Conservation (phyloP, 2,888 invertebrate genomes). For the Standfussiana lucernea region DNA sequence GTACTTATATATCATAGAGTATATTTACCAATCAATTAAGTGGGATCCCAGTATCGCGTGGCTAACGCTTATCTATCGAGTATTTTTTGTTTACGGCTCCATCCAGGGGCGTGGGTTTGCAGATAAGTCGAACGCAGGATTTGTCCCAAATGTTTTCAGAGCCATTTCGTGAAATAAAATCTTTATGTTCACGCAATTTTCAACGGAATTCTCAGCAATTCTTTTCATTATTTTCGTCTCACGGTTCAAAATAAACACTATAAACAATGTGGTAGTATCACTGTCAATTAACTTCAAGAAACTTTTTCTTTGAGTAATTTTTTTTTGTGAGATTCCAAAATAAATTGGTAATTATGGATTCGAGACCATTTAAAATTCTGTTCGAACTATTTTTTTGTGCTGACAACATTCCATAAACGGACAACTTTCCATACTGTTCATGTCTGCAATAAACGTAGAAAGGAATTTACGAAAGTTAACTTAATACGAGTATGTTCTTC, state of each 20-base stretch:
- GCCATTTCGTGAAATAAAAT: slow-evolving; percentile 42
- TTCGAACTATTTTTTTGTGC: slow-evolving; percentile 65
- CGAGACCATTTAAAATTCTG: slow-evolving; percentile 60
- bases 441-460: slow-evolving; percentile 27
- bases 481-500: not conserved
- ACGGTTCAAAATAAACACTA: slow-evolving; percentile 38
- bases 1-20: slow-evolving; percentile 6
- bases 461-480: slow-evolving; percentile 59
- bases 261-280: slow-evolving; percentile 39
- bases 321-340: slow-evolving; percentile 37
- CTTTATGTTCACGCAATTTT: slow-evolving; percentile 48
- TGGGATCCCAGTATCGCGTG: slow-evolving; percentile 62
- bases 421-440: slow-evolving; percentile 72
- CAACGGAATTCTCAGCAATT: slow-evolving; percentile 18
- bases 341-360: slow-evolving; percentile 51
- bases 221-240: slow-evolving; percentile 36
- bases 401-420: slow-evolving; percentile 75
- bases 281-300: slow-evolving; percentile 48
- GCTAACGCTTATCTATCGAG: slow-evolving; percentile 63
- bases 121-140: slow-evolving; percentile 59
- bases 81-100: slow-evolving; percentile 64
- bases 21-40: slow-evolving; percentile 62
- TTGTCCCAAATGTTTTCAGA: slow-evolving; percentile 53
- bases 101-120: slow-evolving; percentile 56
- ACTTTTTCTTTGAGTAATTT: slow-evolving; percentile 37